Evolutionary conservation across 2,888 invertebrate species (phyloP), one percentile per base, ranked within the genome.

Genomic region (Schizotus pectinicornis): DNA sequence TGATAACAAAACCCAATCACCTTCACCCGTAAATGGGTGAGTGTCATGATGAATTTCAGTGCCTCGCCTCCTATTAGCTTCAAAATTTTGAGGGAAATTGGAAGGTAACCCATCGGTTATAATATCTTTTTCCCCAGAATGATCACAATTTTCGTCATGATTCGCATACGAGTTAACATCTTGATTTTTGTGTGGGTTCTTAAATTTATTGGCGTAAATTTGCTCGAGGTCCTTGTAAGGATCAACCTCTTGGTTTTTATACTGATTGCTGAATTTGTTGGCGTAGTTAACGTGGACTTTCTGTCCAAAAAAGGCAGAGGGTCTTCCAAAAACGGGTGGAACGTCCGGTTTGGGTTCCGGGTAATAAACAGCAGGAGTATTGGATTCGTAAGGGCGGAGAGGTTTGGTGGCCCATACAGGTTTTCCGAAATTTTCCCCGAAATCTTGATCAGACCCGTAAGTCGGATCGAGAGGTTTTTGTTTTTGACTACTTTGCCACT

Each of bases 1-100:
- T 0, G 90, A 90, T 6, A 91, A 77, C 1, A 91, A 79, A 1
- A 91, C 86, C 91, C 91, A 91, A 67, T 90, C 88, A 0, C 91
- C 91, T 58, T 90, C 88, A 0, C 88, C 88, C 59, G 82, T 82
- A 0, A 84, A 81, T 0, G 89, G 89, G 74, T 88, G 84, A 1
- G 83, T 82, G 2, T 81, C 77, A 0, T 86, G 84, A 70, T 85
- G 84, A 2, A 70, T 67, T n/a, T 74, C 73, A 3, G 71, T 63
- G 3, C 74, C 72, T 51, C 68, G 56, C 13, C 76, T 58, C 13
- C 73, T 66, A 37, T 70, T 65, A 31, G 59, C 6, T n/a, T 69
- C 67, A 48, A 62, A 63, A 5, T 56, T 36, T 31, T 68, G 69
- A 2, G 84, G 85, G 63, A 85, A 85, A 67, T 84, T 81, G 0